Evolutionary conservation across 2,888 invertebrate species (phyloP), one percentile per base, ranked within the genome.

Genomic region (Drosophila prostipennis): DNA sequence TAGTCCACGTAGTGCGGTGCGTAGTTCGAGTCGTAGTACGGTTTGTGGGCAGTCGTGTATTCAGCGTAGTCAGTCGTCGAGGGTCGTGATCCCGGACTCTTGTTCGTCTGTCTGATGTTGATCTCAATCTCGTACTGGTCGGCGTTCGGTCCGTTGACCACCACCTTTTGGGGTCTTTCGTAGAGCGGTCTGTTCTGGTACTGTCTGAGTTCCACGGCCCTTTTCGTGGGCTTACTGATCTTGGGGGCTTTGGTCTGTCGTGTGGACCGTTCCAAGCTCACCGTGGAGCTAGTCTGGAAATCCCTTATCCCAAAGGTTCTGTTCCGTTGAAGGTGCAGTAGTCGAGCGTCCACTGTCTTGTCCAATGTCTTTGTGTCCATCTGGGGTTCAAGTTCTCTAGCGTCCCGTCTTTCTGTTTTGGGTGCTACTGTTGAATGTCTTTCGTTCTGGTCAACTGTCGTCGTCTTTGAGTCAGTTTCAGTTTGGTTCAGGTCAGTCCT

Each of bases 91-190:
- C 56, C 40, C 49, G 82, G 80, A 36, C 72, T 85, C 58, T 89
- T 89, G 60, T 91, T 91, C 5, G 91, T 89, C 67, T 91, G 92
- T 79, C 91, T 74, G 48, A 92, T 92, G 57, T 92, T 92, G 6
- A 92, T 92, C 78, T 92, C 92, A 36, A 92, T 92, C 79, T 92
- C 91, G 69, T 91, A 92, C 32, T 91, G 91, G 58, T 91, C 89
- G 1, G 89, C 67, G 37, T 84, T 86, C 0, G 89, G 88, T 67
- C 90, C 85, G 54, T 89, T 89, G 0, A 91, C 79, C 16, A 90
- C 67, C 10, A 91, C 81, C 65, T 91, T 91, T 40, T 91, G 91
- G 2, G 90, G 91, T 43, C 80, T 78, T 13, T 80, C 78, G 39
- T 90, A 87, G 5, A 74, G 70, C 5, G 89, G 89, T 74, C 82